phyloP scores from a whole-genome alignment of 2,113 vertebrate genomes.

The Rhinolophus ferrumequinum region DNA sequence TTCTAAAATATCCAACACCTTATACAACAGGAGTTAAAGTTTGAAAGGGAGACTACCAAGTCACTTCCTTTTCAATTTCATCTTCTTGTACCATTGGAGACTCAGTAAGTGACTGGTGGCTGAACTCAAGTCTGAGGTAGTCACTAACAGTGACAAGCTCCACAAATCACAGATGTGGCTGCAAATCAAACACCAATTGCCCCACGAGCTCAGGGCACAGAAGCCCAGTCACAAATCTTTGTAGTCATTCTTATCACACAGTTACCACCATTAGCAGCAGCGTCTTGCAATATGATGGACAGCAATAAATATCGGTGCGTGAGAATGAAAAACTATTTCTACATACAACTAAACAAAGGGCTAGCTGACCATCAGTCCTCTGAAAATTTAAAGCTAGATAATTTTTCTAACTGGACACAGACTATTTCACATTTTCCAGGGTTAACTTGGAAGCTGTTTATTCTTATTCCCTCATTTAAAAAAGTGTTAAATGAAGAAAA shows the following conservation, averaged over 20 bases:
- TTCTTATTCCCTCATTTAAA: neutral
- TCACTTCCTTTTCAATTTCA: neutral
- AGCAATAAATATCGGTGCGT: conserved; percentile 21
- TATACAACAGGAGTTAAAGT: neutral
- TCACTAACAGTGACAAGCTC: conserved; percentile 17
- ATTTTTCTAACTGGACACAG: neutral
- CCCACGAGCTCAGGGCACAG: neutral
- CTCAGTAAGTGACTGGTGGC: neutral
- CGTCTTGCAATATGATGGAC: conserved; percentile 34
- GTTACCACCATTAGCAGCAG: conserved; percentile 21
- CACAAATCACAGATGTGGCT: conserved; percentile 39
- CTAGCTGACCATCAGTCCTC: neutral
- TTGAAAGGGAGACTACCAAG: neutral
- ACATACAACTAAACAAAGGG: neutral
- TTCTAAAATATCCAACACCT: neutral
- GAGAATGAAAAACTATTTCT: neutral
- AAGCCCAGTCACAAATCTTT: conserved; percentile 52
- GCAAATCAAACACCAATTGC: conserved; percentile 46
- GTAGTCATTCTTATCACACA: conserved; percentile 37
- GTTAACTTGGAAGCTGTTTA: neutral
- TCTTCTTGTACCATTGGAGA: neutral
- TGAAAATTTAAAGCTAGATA: neutral
- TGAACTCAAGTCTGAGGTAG: conserved; percentile 41
- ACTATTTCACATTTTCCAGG: neutral
- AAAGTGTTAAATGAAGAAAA: neutral